Percentiles rank a stretch among this genome's conserved stretches.
These are phyloP conservation scores for Steinernema carpocapsae DNA, from an alignment of 2,888 invertebrate genomes.

Conservation along the genomic window DNA sequence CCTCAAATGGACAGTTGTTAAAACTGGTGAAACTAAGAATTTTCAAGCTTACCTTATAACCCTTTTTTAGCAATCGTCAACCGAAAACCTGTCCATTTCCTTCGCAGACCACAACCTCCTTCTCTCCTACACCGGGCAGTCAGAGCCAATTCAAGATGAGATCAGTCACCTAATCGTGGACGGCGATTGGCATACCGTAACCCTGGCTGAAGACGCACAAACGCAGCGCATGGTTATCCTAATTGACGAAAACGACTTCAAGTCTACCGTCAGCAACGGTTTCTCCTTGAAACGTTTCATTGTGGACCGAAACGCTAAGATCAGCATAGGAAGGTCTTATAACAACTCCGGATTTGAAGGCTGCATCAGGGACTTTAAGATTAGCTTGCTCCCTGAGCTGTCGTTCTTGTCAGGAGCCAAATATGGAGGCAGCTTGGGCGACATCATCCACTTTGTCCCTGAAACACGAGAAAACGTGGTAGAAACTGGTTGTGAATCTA, in stretches of 20 bases:
- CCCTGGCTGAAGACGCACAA: constrained; percentile 38
- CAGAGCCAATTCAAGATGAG: constrained; percentile 38
- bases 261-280: constrained; percentile 29
- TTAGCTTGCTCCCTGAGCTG: constrained; percentile 44
- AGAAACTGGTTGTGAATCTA: constrained; percentile 43
- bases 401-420: constrained; percentile 43
- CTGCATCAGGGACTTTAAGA: constrained; percentile 44
- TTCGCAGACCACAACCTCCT: constrained; percentile 36
- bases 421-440: constrained; percentile 35
- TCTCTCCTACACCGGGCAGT: constrained; percentile 40
- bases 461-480: constrained; percentile 36
- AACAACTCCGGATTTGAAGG: constrained; percentile 45
- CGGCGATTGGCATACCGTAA: constrained; percentile 45
- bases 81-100: constrained; percentile 41
- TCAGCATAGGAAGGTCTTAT: constrained; percentile 38
- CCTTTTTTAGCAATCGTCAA: constrained; percentile 39
- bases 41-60: constrained; percentile 3
- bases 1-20: constrained; percentile 37
- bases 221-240: constrained; percentile 44
- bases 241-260: constrained; percentile 35
- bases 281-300: constrained; percentile 44
- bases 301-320: constrained; percentile 37
- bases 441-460: constrained; percentile 37
- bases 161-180: constrained; percentile 35
- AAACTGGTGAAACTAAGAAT: constrained; percentile 41